Evolutionary conservation across 2,888 invertebrate species (phyloP), one percentile per base, ranked within the genome.

Genomic region (Aphodius sticticus): DNA sequence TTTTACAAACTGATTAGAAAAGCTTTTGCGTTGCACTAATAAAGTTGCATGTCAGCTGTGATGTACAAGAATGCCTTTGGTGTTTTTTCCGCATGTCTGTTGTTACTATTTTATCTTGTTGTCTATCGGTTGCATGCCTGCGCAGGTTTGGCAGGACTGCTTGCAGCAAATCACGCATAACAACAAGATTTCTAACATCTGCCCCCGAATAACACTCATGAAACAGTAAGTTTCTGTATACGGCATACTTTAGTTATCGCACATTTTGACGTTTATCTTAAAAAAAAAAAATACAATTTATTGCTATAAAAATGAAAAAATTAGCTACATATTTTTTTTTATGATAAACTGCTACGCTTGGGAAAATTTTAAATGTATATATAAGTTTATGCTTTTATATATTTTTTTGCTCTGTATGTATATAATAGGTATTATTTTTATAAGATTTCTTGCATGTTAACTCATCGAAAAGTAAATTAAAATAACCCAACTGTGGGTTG

Each of bases 151-250:
- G 99, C 96, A 98, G 91, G 94, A 94, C 87, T 94, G 95, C 81
- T 92, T 99, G 82, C 94, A 98, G 85, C 91, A 91, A 85, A 94
- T 99, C 87, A 97, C 98, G 81, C 98, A 99, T 91, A 99, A 98
- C 91, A 97, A 96, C 91, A 99, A 98, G 92, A 95, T 95, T 88
- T 96, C 95, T 91, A 99, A 99, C 91, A 96, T 97, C 84, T 99
- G 99, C 90, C 97, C 97, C 36, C 94, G 95, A 89, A 98, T 96
- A 80, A 97, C 95, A 90, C 93, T 99, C 82, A 97, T 96, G 95
- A 99, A 99, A 92, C 99, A 99, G 99, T 99, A 93, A 94, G 98
- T 96, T 83, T 78, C 81, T 77, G 79, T 83, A 36, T 53, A 7
- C 53, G 53, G 53, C 53, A 53, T 5, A 53, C 1, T 12, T 53